Evolutionary conservation across 2,888 invertebrate genomes (phyloP), one percentile per base, ranked within the genome.

Genomic region (Celastrina argiolus): DNA sequence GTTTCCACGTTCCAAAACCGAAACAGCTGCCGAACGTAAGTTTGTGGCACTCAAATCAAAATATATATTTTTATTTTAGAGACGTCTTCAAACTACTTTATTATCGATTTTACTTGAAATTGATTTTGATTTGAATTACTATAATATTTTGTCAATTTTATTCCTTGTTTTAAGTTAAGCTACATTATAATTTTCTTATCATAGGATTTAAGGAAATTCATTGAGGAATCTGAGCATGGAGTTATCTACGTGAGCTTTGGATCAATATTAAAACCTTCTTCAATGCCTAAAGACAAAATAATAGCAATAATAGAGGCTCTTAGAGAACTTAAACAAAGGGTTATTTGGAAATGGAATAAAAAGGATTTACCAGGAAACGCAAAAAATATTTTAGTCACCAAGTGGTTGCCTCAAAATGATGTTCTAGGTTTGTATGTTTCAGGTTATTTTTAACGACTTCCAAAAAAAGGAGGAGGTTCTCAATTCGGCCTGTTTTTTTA

Each of bases 191-290:
- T 63, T 36, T 64, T 26, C 41, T 41, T 31, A 71, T 69, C 65
- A 34, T 76, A 93, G 88, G 85, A 93, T 36, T 77, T 95, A n/a
- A 83, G 92, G 69, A 85, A 89, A 68, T 95, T 95, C 77, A 84
- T 96, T 41, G 93, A 94, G 73, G 92, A 92, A 64, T 93, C 95
- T 0, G 76, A 88, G n/a, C 84, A 94, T 65, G 96, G 96, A 2
- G 93, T 96, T 1, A 90, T 97, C 71, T 94, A 93, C 76, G 94
- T 97, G 68, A 96, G 94, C 78, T 93, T 96, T 81, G 96, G 96
- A 10, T 95, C 96, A 0, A 92, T 95, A 88, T 85, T 96, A 64
- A 94, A 93, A 74, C 88, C 92, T 3, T 92, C 94, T 0, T 92
- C 93, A 2, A 91, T 96, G 76, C 91, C 94, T 0, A 77, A 83